A percentile compares a stretch with the other conserved stretches of the same genome.
These are phyloP conservation scores for Zoanthus sociatus DNA, from an alignment of 92 coral and sea anemone genomes.

Conservation along the genomic window DNA sequence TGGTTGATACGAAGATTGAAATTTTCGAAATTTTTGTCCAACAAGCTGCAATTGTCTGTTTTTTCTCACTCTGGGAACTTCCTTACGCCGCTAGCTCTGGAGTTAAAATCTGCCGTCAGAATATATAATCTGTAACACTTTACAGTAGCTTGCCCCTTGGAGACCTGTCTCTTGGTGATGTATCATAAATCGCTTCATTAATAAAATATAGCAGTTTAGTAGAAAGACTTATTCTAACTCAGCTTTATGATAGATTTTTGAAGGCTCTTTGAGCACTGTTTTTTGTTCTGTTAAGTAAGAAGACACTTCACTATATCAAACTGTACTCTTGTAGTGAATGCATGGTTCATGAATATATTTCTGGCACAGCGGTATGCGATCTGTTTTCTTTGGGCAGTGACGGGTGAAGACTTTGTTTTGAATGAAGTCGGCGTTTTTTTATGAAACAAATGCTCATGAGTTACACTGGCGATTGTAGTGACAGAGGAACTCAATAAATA, in stretches of 20 bases:
- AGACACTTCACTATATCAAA: background rate
- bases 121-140: background rate
- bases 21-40: background rate
- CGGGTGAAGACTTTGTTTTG: conserved; percentile 12
- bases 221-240: too few species aligned
- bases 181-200: background rate
- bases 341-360: conserved; percentile 12
- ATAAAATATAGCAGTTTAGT: background rate
- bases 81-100: background rate
- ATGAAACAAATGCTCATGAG: background rate
- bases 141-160: background rate
- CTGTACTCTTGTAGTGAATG: background rate
- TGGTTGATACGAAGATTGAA: background rate
- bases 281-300: background rate
- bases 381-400: background rate
- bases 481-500: conserved; percentile 14
- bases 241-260: background rate
- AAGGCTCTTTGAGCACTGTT: background rate
- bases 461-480: background rate
- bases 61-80: conserved; percentile 19
- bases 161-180: background rate
- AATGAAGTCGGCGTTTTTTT: background rate
- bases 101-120: background rate
- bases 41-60: background rate
- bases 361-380: background rate